Conservation (phyloP, 2,113 vertebrate species). For the Canis aureus region DNA sequence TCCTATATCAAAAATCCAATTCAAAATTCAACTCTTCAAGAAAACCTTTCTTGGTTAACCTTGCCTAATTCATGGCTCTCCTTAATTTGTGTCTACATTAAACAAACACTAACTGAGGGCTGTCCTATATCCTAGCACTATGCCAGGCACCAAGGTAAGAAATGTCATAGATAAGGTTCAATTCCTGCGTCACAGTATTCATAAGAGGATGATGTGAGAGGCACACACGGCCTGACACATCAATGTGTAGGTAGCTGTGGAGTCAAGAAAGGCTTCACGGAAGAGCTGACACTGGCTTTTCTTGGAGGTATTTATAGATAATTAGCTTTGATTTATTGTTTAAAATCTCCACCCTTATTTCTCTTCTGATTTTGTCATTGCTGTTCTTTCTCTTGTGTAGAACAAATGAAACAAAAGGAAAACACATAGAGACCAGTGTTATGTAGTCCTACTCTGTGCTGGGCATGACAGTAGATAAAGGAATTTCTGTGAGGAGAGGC, state of each 20-base stretch:
- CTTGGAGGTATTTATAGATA: background rate
- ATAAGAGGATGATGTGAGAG: background rate
- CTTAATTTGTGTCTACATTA: background rate
- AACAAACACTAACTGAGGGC: background rate
- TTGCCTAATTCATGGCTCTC: background rate
- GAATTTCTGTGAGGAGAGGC: background rate
- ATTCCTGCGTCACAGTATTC: background rate
- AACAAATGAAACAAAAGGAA: background rate
- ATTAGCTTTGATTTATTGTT: background rate
- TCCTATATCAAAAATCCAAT: background rate
- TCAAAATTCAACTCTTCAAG: background rate
- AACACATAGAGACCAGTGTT: background rate
- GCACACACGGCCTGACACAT: accelerated
- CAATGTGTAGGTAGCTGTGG: accelerated
- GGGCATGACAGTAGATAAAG: background rate
- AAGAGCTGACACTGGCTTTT: background rate
- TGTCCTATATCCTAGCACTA: background rate
- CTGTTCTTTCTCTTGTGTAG: background rate
- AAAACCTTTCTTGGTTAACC: background rate
- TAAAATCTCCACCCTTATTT: background rate
- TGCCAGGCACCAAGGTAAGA: background rate
- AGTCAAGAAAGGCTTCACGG: background rate
- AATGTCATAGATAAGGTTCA: background rate
- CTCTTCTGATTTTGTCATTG: background rate
- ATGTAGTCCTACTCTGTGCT: background rate